These are phyloP conservation scores for Melipona quadrifasciata DNA, from an alignment of 1,140 invertebrate species.

Conservation along the genomic window DNA sequence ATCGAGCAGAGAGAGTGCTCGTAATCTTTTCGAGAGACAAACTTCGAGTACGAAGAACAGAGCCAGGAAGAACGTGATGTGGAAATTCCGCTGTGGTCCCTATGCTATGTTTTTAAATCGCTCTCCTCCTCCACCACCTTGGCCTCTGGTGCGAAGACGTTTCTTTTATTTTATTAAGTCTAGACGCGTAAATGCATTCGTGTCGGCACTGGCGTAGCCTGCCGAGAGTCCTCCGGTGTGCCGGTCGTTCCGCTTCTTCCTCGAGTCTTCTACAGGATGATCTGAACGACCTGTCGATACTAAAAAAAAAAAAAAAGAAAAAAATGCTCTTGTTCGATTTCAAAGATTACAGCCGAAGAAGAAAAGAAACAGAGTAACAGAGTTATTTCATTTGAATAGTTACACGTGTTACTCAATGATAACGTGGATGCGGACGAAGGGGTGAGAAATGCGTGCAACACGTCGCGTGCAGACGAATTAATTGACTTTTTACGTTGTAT, in stretches of 20 bases:
- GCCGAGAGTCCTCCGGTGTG: conserved; percentile 60
- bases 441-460: no score
- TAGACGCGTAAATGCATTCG: conserved; percentile 81
- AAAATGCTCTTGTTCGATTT: conserved; percentile 13
- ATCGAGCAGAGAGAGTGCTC: background rate
- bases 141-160: conserved; percentile 69
- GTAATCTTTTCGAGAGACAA: conserved; percentile 31
- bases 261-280: conserved; percentile 14
- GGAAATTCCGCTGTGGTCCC: conserved; percentile 74
- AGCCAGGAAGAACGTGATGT: conserved; percentile 66
- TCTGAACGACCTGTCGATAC: conserved; percentile 17
- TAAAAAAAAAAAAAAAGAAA: no score
- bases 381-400: background rate
- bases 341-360: no score
- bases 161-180: conserved; percentile 82
- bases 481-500: background rate
- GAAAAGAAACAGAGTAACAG: no score
- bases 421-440: background rate
- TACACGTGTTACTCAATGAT: background rate
- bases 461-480: background rate
- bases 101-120: conserved; percentile 75
- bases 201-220: conserved; percentile 78
- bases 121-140: conserved; percentile 54
- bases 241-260: conserved; percentile 47
- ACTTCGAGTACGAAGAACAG: conserved; percentile 30